Base-by-base conservation (phyloP, 2,113 vertebrate genomes). In the Halichoerus grypus region DNA sequence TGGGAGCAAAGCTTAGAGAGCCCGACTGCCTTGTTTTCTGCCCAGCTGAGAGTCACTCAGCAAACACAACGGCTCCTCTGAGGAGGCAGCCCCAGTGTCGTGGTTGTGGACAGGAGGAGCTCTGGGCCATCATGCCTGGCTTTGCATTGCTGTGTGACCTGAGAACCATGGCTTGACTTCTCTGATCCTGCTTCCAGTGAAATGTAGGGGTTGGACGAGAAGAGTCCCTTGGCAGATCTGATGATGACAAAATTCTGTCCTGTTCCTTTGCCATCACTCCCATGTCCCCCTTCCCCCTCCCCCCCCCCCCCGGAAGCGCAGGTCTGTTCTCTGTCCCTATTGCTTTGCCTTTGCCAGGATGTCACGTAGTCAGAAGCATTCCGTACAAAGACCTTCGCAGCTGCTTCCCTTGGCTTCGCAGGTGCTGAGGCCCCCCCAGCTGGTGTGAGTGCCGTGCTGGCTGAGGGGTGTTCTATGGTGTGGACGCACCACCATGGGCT, bases 361-460 rank as follows among this genome's bases (percentile, higher is more conserved):
- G 55, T 36, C 22, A 2, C 3, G 49, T 15, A 24, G 74, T 7
- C 31, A 4, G 26, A 7, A n/a, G 16, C 2, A 0, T 39, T 13
- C 33, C 0, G 12, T 3, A 0, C 0, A 7, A 31, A 79, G 83
- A n/a, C n/a, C 5, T 24, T 10, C 9, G 0, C 0, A 22, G 8
- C 67, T 63, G 84, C 55, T 19, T 9, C 24, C 57, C 67, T 67
- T 31, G 74, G 18, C 94, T 51, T 42, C 1, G 0, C 6, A 5
- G 72, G 15, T 31, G 36, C 18, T 39, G 49, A 57, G 22, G 39
- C 39, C 39, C 5, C 16, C 61, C 13, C 5, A 7, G 39, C 22
- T 3, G 76, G 28, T 5, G 10, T 12, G 2, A 3, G 1, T 15
- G 5, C 10, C 1, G 1, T 4, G 53, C 49, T 16, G 15, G 39